Evolutionary conservation across 2,797 vertebrate genomes (phyloP).

Genomic region (Tapera naevia): DNA sequence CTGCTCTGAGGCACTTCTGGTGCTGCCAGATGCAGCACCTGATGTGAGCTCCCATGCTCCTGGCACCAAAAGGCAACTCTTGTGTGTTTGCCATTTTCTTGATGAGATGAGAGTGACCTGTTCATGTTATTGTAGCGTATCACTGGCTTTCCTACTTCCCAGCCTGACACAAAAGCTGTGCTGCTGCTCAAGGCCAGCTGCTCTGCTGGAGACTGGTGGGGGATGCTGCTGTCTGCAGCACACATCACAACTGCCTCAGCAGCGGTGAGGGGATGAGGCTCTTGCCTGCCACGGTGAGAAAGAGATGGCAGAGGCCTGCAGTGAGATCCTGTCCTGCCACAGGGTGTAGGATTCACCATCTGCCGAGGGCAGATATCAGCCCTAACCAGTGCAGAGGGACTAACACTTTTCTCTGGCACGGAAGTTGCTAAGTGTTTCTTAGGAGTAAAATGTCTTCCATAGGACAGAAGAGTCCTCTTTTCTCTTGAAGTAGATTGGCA

Average conservation of each 20-base stretch:
- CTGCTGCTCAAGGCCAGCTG: not conserved
- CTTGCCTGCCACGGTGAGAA: not conserved
- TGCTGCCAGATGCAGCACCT: not conserved
- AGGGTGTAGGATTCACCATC: not conserved
- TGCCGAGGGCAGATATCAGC: not conserved
- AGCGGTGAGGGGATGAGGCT: fast-evolving
- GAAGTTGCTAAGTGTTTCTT: not conserved
- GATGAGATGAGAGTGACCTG: not conserved
- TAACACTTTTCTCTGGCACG: not conserved
- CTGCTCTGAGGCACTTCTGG: not conserved
- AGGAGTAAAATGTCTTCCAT: not conserved
- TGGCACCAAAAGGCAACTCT: not conserved
- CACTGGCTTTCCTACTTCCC: not conserved
- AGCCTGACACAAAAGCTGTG: not conserved
- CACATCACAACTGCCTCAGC: not conserved
- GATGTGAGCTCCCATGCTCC: fast-evolving
- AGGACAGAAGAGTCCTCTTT: not conserved
- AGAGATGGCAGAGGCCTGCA: not conserved
- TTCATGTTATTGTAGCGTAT: not conserved
- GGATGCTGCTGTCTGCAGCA: not conserved
- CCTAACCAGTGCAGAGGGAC: not conserved
- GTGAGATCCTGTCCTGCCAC: not conserved
- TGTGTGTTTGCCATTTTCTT: not conserved
- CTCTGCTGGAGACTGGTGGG: fast-evolving
- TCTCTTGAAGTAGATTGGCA: not conserved